Base-by-base conservation (phyloP, 1,140 invertebrate genomes). In the Galendromus occidentalis region DNA sequence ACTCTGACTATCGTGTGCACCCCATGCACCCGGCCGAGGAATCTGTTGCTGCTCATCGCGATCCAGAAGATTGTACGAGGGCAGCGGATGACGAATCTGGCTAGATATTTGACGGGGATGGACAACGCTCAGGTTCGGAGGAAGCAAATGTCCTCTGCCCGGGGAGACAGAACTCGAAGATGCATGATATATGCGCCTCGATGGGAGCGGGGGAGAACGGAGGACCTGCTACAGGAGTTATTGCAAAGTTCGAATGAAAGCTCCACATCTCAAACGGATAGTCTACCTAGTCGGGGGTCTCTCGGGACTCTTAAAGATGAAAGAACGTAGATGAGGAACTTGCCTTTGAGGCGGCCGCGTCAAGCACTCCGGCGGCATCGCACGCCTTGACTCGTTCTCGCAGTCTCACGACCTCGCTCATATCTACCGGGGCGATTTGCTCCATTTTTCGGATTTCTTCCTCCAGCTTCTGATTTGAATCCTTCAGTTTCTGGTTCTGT, bases 371-470 rank as follows among this genome's bases (percentile, higher is more conserved):
- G 22, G 25, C 51, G 25, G 51, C 51, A 59, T 59, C 51, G 51
- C 51, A 59, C 14, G 17, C 25, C 6, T 33, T 25, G 51, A 59
- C 51, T 9, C 51, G 25, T 25, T 59, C 51, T 17, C 51, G 51
- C 2, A 59, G 51, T 17, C 51, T 25, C 9, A 17, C 51, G 2
- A 59, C 51, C 20, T 59, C 51, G 51, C 33, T 59, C 14, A 59
- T 59, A 9, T 59, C 51, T 29, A 59, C 25, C 14, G 51, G 51
- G n/a, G 25, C 51, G 51, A 25, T 59, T 22, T 59, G 51, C 20
- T 18, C n/a, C 51, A 59, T 59, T 22, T 59, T 59, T 17, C 22
- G 51, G 9, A 59, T 33, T 33, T 59, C 51, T 59, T 59, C 51
- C 9, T 59, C 51, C 1, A 59, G 51, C 9, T 59, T 59, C 25